Percentiles rank a stretch among this genome's conserved stretches.
These are phyloP conservation scores for Onychorhynchus coronatus DNA, from an alignment of 2,113 vertebrate genomes.

Conservation along the genomic window DNA sequence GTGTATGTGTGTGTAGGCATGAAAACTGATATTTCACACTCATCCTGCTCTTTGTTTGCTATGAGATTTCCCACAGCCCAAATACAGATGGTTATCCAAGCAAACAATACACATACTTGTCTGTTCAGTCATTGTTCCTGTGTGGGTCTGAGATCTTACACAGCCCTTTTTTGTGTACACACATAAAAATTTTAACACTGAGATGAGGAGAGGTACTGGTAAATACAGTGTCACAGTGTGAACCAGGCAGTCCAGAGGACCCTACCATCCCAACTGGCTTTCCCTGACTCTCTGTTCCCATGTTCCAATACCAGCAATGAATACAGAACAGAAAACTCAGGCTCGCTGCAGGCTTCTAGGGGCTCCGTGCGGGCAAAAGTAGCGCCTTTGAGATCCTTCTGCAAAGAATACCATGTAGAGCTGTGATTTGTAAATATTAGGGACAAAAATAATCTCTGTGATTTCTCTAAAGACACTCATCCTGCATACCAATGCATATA, in stretches of 20 bases:
- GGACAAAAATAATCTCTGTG: neutral
- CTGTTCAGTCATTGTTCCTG: neutral
- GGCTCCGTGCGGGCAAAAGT: neutral
- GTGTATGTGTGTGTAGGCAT: rapidly evolving
- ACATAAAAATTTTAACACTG: neutral
- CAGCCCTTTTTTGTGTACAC: neutral
- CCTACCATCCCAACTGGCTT: neutral
- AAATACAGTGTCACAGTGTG: neutral
- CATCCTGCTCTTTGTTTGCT: neutral
- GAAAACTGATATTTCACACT: neutral
- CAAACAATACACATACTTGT: rapidly evolving
- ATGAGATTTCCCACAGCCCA: neutral
- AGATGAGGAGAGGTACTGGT: neutral
- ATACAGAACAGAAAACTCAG: neutral
- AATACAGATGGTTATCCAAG: neutral
- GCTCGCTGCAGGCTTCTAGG: neutral
- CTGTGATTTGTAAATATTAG: neutral
- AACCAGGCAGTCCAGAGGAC: neutral
- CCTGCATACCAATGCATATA: neutral
- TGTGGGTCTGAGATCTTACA: neutral
- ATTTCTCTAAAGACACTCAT: neutral
- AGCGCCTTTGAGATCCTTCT: neutral
- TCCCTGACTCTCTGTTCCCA: neutral
- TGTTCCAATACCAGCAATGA: neutral
- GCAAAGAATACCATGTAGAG: neutral